Base-by-base conservation (phyloP, 2,888 invertebrate genomes). In the Bellardia pandia region DNA sequence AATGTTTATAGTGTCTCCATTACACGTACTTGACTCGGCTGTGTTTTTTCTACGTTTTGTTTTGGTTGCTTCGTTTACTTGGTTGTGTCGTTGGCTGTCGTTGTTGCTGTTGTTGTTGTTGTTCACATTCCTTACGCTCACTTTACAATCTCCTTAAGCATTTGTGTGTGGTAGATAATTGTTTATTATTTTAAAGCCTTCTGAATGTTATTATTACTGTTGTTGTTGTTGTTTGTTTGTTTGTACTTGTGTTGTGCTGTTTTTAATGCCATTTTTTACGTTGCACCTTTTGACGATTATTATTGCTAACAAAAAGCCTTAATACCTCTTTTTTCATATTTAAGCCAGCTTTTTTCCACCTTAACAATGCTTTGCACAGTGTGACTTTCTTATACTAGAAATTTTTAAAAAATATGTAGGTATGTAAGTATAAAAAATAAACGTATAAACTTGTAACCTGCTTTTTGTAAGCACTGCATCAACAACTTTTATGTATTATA, bases 121-220 rank as follows among this genome's bases (percentile, higher is more conserved):
- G 75, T 77, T 81, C 72, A 74, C 71, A 85, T 87, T 87, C 87
- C 84, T 81, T 81, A 64, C 81, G 87, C 84, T 87, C 81, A 87
- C 77, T 87, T 84, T 87, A 77, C 84, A 85, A 87, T 85, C 84
- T 87, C 84, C 81, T 87, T 77, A 74, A 87, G 81, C 62, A 81
- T 81, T 87, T 82, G 60, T 77, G 64, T 80, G 69, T 42, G 80
- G 76, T 69, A 81, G 80, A 87, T 87, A 87, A 87, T 87, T 87
- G 87, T 87, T 87, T 87, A 87, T 87, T 86, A 86, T 86, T 87
- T 74, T 81, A 87, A 87, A 87, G 85, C 80, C 85, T 81, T 84
- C 74, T 78, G 75, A 79, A 76, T 75, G 79, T 71, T 79, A 42
- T 78, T 82, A 60, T 84, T 84, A 53, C 69, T 60, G 62, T 13